These are phyloP conservation scores for Onychostoma macrolepis DNA, from an alignment of 2,113 vertebrate genomes.

Conservation along the genomic window DNA sequence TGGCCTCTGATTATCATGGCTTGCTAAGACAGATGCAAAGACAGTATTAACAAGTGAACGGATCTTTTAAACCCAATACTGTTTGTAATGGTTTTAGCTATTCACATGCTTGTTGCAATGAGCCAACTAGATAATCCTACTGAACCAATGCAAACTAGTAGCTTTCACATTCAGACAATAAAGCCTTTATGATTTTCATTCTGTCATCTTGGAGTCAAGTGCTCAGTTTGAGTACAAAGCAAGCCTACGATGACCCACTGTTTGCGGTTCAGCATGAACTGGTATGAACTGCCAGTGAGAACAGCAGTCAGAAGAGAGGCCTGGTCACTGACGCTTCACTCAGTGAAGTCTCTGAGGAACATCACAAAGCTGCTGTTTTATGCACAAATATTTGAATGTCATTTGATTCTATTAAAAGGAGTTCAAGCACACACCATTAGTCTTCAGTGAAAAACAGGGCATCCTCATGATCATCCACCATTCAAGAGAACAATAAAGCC, in stretches of 20 bases:
- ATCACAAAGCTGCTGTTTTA: background rate
- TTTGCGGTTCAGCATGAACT: constrained; percentile 44
- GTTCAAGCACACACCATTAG: background rate
- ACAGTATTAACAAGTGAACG: background rate
- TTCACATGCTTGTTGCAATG: background rate
- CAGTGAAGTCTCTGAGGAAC: constrained; percentile 3
- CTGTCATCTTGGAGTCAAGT: background rate
- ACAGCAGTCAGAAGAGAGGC: constrained; percentile 30
- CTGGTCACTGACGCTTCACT: constrained; percentile 1
- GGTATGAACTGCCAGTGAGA: constrained; percentile 37
- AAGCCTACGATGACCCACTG: constrained; percentile 4
- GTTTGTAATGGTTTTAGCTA: background rate
- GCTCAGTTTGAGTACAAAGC: background rate
- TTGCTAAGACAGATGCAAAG: background rate
- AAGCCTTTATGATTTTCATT: constrained; percentile 1
- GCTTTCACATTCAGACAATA: background rate
- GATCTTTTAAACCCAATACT: background rate
- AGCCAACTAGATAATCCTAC: background rate
- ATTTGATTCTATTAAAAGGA: constrained; percentile 30
- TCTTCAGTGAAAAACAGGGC: background rate
- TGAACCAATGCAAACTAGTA: background rate
- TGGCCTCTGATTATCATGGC: background rate
- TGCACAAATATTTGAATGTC: background rate
- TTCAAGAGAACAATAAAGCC: constrained; percentile 17
- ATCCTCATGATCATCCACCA: constrained; percentile 7